Conservation (phyloP, 2,797 vertebrate genomes). For the Pseudochirops cupreus region DNA sequence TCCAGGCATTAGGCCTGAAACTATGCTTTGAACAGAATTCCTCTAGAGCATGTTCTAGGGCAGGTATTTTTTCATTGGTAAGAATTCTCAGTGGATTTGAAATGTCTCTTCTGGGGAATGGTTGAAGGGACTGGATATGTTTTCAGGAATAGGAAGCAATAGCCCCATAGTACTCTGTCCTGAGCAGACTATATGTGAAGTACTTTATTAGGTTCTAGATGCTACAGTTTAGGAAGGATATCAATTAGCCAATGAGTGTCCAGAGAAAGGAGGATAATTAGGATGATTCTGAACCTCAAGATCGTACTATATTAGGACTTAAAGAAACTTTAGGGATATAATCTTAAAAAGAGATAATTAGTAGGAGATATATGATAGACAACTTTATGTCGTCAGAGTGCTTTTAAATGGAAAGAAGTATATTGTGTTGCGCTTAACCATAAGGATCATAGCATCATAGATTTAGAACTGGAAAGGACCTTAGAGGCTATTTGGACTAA, state of each 20-base stretch:
- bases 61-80: background rate
- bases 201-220: background rate
- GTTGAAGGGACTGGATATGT: background rate
- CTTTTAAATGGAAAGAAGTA: background rate
- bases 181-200: background rate
- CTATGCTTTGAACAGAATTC: background rate
- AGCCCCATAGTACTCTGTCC: background rate
- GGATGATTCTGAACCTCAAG: background rate
- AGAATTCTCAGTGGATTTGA: background rate
- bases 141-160: background rate
- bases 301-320: background rate
- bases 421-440: background rate
- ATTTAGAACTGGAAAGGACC: background rate
- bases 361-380: background rate
- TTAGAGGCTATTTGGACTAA: background rate
- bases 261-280: background rate
- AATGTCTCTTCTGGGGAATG: background rate
- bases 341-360: background rate
- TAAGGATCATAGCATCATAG: background rate
- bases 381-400: background rate
- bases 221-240: background rate
- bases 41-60: background rate
- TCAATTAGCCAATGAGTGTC: background rate
- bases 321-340: background rate
- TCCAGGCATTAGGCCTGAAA: background rate